Evolutionary conservation across 2,888 invertebrate species (phyloP).

Genomic region (Gymnoscelis rufifasciata): DNA sequence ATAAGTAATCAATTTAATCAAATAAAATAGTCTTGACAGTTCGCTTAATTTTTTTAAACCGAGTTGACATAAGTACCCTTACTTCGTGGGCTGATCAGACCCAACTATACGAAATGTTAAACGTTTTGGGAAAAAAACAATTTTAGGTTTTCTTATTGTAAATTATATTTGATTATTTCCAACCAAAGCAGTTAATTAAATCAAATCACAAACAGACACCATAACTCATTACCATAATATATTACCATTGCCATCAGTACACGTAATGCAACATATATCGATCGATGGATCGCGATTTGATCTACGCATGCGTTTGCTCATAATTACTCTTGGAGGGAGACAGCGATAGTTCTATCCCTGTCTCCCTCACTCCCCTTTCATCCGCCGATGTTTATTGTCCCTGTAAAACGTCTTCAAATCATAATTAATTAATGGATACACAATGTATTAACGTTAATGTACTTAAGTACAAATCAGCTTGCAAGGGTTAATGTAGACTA

Average conservation of each 20-base stretch:
- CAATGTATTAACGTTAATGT: no score
- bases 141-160: no score
- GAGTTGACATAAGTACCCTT: no score
- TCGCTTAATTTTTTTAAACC: no score
- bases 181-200: slow-evolving; percentile 9
- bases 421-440: slow-evolving; percentile 71
- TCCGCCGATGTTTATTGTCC: slow-evolving; percentile 70
- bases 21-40: no score
- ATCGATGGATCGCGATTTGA: slow-evolving; percentile 71
- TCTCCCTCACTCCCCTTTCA: slow-evolving; percentile 48
- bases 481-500: no score
- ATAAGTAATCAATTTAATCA: no score
- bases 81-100: no score
- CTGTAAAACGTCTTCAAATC: slow-evolving; percentile 60
- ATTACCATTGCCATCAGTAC: slow-evolving; percentile 49
- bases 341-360: slow-evolving; percentile 27
- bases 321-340: slow-evolving; percentile 52
- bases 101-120: no score
- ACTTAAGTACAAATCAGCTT: no score
- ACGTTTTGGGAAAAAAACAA: no score
- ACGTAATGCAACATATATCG: slow-evolving; percentile 58
- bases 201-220: slow-evolving; percentile 5
- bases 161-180: no score
- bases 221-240: slow-evolving; percentile 43
- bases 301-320: slow-evolving; percentile 73